Conservation (phyloP, 2,888 invertebrate genomes). For the Trissonchulus sp. region DNA sequence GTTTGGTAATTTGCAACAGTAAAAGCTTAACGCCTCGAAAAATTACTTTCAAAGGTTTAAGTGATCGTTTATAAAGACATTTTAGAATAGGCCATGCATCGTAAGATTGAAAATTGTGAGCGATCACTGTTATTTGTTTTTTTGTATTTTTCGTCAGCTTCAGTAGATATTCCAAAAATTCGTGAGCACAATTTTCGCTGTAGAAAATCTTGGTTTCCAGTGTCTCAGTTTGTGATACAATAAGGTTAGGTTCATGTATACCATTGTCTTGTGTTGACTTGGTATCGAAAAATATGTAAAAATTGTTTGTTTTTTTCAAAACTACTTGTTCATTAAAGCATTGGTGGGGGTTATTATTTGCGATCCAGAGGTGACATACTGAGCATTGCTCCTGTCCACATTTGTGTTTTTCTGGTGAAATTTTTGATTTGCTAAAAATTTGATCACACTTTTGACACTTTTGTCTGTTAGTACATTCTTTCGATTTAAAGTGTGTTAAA, state of each 20-base stretch:
- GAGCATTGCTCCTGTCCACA: too few species aligned
- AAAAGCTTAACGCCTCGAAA: slow-evolving; percentile 2
- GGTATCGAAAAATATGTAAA: slow-evolving; percentile 10
- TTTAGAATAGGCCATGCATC: slow-evolving; percentile 15
- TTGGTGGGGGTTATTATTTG: too few species aligned
- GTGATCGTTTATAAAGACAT: slow-evolving; percentile 11
- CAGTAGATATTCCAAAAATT: slow-evolving; percentile 2
- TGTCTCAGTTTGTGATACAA: background rate
- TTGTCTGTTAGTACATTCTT: too few species aligned
- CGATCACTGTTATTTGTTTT: background rate
- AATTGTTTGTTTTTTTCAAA: too few species aligned
- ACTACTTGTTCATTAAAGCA: too few species aligned
- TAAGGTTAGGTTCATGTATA: slow-evolving; percentile 13
- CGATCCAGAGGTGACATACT: too few species aligned
- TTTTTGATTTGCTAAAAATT: too few species aligned
- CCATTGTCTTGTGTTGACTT: background rate
- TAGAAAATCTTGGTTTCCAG: background rate
- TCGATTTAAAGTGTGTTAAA: too few species aligned
- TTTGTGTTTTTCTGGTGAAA: too few species aligned
- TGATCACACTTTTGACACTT: too few species aligned
- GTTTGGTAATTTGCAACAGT: background rate
- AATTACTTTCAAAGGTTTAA: slow-evolving; percentile 18
- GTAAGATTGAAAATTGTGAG: slow-evolving; percentile 11
- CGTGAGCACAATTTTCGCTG: background rate
- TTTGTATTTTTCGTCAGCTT: background rate